phyloP scores from a whole-genome alignment of 1,140 invertebrate genomes.

The Polyergus mexicanus region DNA sequence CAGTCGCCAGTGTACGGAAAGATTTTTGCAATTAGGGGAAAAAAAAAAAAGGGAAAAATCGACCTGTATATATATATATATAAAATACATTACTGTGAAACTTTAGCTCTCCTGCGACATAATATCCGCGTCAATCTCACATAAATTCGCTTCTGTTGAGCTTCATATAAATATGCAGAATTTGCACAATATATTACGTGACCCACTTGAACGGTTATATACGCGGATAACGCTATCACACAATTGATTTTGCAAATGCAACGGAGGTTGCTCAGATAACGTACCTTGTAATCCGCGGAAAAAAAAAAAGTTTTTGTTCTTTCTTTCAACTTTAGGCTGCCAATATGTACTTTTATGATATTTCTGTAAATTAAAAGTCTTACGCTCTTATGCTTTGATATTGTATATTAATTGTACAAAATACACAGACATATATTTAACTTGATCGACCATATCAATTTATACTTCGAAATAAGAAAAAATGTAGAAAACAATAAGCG shows the following conservation, averaged over 20 bases:
- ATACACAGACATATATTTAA: background rate
- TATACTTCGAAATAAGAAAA: background rate
- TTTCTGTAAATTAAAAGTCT: background rate
- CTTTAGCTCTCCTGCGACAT: background rate
- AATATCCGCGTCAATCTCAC: background rate
- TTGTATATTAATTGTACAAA: background rate
- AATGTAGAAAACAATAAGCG: slow-evolving; percentile 10
- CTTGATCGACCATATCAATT: slow-evolving; percentile 6
- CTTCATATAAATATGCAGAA: background rate
- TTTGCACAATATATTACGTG: background rate
- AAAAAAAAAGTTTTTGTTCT: slow-evolving; percentile 17
- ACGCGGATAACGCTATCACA: background rate
- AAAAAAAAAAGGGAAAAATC: background rate
- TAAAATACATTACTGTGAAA: background rate
- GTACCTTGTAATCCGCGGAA: background rate
- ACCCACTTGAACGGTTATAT: background rate
- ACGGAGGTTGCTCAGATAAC: slow-evolving; percentile 42
- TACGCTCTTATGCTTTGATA: background rate
- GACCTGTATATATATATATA: background rate
- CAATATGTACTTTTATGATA: background rate
- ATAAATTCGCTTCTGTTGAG: background rate
- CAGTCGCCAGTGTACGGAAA: slow-evolving; percentile 7
- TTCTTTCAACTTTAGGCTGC: background rate
- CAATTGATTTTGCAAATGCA: slow-evolving; percentile 47
- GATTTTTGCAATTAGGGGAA: slow-evolving; percentile 22